Percentiles rank a stretch among this genome's conserved stretches.
Evolutionary conservation across 92 coral and sea anemone species (phyloP).

Genomic region (Epizoanthus rinbou): DNA sequence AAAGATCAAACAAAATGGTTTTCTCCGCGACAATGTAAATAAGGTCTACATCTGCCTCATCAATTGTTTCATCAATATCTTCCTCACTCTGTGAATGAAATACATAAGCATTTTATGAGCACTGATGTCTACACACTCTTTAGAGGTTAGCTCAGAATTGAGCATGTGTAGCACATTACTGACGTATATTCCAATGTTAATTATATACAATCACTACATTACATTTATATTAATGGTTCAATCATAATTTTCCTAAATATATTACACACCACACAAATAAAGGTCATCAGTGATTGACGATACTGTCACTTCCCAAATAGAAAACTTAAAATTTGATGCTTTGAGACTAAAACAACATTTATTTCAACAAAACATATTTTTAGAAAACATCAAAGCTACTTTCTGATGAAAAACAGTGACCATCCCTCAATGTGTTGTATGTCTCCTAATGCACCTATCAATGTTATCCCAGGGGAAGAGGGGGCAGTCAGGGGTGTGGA

Average conservation of each 20-base stretch:
- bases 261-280: neutral
- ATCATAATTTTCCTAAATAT: neutral
- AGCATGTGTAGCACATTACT: no score
- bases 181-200: no score
- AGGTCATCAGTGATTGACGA: constrained; percentile 17
- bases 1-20: constrained; percentile 28
- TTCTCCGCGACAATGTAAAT: constrained; percentile 24
- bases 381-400: neutral
- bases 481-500: no score
- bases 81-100: constrained; percentile 27
- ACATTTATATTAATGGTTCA: neutral
- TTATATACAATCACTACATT: neutral
- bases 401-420: neutral
- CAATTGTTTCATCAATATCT: constrained; percentile 18
- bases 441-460: no score
- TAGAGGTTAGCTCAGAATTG: neutral
- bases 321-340: neutral
- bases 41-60: constrained; percentile 19
- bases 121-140: neutral
- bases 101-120: neutral
- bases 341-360: neutral
- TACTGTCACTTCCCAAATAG: neutral
- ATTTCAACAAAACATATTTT: no score
- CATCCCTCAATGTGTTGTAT: neutral
- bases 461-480: no score